A percentile compares a stretch with the other conserved stretches of the same genome.
These are phyloP conservation scores for Camponotus floridanus DNA, from an alignment of 1,140 invertebrate genomes.

Conservation along the genomic window DNA sequence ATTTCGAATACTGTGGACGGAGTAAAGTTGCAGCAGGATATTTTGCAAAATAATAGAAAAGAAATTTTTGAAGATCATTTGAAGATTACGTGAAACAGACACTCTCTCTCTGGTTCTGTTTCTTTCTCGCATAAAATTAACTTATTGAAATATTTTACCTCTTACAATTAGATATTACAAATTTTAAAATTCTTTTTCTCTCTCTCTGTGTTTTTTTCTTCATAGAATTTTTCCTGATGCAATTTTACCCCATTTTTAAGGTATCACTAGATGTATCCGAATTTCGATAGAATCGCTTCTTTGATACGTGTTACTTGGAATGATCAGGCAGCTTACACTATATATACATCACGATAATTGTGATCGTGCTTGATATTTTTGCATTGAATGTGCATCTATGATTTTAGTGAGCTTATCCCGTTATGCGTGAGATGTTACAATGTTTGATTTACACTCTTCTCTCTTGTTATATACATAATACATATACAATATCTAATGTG, in stretches of 20 bases:
- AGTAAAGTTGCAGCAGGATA: slow-evolving; percentile 33
- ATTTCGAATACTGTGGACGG: slow-evolving; percentile 9
- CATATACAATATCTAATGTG: slow-evolving; percentile 23
- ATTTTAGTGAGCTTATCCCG: slow-evolving; percentile 74
- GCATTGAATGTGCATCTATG: slow-evolving; percentile 74
- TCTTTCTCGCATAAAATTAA: background rate
- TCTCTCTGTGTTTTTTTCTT: too few relatives aligned
- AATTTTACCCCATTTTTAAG: slow-evolving; percentile 26
- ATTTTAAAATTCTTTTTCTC: background rate
- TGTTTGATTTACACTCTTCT: slow-evolving; percentile 66
- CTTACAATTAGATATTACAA: background rate
- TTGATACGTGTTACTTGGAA: slow-evolving; percentile 61
- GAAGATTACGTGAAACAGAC: background rate
- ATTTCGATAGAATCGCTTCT: slow-evolving; percentile 41
- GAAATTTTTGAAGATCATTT: background rate
- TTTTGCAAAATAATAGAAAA: slow-evolving; percentile 18
- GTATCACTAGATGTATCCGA: slow-evolving; percentile 32
- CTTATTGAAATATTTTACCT: background rate
- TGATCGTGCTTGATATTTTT: slow-evolving; percentile 74
- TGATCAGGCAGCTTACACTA: slow-evolving; percentile 69
- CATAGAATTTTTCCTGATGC: slow-evolving; percentile 2
- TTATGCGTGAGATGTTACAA: slow-evolving; percentile 69
- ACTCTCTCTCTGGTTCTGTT: background rate
- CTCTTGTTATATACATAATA: slow-evolving; percentile 52
- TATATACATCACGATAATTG: slow-evolving; percentile 67